Evolutionary conservation across 1,140 invertebrate genomes (phyloP), one percentile per base, ranked within the genome.

Genomic region (Goniozus legneri): DNA sequence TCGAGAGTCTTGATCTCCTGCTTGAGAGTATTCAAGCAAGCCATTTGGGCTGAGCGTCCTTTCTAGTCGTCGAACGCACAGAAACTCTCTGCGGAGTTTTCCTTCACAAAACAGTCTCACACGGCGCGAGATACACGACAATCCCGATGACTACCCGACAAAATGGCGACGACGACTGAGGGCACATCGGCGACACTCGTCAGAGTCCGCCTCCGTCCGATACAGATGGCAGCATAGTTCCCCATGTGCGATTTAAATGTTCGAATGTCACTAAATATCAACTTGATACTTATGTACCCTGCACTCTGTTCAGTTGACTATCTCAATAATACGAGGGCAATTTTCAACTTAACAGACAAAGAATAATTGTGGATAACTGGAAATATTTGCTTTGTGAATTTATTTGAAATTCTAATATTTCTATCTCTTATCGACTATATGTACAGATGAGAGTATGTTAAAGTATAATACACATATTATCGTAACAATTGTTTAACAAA

Each of bases 1-100:
- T 97, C 92, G 77, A 98, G 82, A 73, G 92, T 89, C 81, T 91
- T 90, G 75, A 98, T 97, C 85, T 98, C 95, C 81, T 95, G 89
- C 80, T 97, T 97, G 63, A 98, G 82, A 60, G 90, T 94, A 77
- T 94, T 93, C 79, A 98, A 82, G 83, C 96, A 98, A 82, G 95
- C 95, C 94, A 97, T 97, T 80, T 80, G 80, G 69, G 64, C 67
- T n/a, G 8, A 10, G n/a, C 8, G 6, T 36, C 3, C 15, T 3
- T 14, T 10, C 13, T 36, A 8, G 4, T 15, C n/a, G n/a, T n/a
- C n/a, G n/a, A n/a, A n/a, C n/a, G n/a, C n/a, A n/a, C 39, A 53
- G 45, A 56, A 47, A 45, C 44, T 45, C 32, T 50, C 39, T n/a
- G n/a, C n/a, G 44, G 44, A 30, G 31, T 19, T 8, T n/a, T 49